Conservation (phyloP, 2,888 invertebrate species). For the Hirtodrosophila duncani region DNA sequence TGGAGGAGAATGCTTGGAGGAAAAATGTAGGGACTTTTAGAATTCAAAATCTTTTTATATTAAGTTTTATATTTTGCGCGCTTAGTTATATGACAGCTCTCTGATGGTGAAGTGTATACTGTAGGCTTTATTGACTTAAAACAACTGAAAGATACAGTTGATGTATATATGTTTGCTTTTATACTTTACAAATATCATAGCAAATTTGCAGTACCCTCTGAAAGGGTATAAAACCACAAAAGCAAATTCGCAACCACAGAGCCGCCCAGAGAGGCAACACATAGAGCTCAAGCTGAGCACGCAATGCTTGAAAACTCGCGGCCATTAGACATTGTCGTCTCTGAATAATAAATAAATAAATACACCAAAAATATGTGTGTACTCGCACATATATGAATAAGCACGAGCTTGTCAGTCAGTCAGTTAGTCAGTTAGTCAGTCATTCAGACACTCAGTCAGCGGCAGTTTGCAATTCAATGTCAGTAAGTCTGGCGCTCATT, state of each 20-base stretch:
- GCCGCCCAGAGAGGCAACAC: neutral
- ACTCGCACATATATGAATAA: conserved; percentile 30
- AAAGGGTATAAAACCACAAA: conserved; percentile 12
- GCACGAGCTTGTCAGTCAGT: conserved; percentile 21
- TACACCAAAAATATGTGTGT: conserved; percentile 17
- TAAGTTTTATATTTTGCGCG: conserved; percentile 36
- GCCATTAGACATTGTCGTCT: conserved; percentile 46
- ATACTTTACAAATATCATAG: no score
- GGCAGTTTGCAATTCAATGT: conserved; percentile 39
- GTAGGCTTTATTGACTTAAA: no score
- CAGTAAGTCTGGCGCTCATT: conserved; percentile 25
- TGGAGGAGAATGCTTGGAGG: no score
- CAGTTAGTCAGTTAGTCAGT: conserved; percentile 10
- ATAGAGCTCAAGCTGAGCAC: conserved; percentile 27
- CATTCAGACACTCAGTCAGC: conserved; percentile 8
- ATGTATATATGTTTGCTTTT: no score
- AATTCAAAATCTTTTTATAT: no score
- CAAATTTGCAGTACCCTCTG: no score
- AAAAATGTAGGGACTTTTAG: no score
- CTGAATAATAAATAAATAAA: conserved; percentile 32
- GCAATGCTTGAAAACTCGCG: no score
- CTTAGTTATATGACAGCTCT: no score
- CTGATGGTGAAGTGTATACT: no score
- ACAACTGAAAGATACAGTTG: no score
- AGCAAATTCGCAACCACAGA: conserved; percentile 30